Evolutionary conservation across 2,888 invertebrate species (phyloP).

Genomic region (Nymphalis polychloros): DNA sequence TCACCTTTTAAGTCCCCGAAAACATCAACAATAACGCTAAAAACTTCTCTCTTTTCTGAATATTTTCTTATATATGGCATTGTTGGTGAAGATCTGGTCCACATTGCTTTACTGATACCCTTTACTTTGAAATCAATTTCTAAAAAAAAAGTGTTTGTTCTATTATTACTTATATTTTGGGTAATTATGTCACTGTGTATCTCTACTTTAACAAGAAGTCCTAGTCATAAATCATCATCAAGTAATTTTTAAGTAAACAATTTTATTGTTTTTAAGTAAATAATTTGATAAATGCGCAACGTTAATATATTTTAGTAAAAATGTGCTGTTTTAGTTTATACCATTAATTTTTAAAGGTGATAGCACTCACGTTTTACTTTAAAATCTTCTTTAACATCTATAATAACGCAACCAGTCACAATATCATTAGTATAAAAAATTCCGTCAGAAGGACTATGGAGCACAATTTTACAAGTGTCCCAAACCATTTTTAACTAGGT

Average conservation of each 20-base stretch:
- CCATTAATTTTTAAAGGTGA: neutral
- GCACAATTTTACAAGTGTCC: slow-evolving; percentile 56
- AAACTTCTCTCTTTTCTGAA: slow-evolving; percentile 60
- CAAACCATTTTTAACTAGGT: slow-evolving; percentile 53
- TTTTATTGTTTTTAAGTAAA: too few species aligned
- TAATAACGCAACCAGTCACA: slow-evolving; percentile 64
- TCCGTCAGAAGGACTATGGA: slow-evolving; percentile 63
- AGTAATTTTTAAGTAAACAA: too few species aligned
- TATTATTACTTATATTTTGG: too few species aligned
- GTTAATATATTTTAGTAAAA: too few species aligned
- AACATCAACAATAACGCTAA: slow-evolving; percentile 55
- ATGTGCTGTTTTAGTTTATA: too few species aligned
- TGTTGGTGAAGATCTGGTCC: slow-evolving; percentile 65
- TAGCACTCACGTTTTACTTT: slow-evolving; percentile 58
- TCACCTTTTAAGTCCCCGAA: slow-evolving; percentile 53
- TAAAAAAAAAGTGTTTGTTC: slow-evolving; percentile 46
- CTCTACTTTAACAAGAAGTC: neutral
- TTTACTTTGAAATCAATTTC: slow-evolving; percentile 61
- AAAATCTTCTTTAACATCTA: slow-evolving; percentile 59
- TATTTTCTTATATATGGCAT: slow-evolving; percentile 69
- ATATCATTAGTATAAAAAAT: slow-evolving; percentile 66
- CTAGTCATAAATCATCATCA: too few species aligned
- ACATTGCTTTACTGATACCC: slow-evolving; percentile 64
- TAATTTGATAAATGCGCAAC: too few species aligned
- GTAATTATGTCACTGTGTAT: too few species aligned